phyloP scores from a whole-genome alignment of 2,113 vertebrate genomes.

The Engraulis encrasicolus region DNA sequence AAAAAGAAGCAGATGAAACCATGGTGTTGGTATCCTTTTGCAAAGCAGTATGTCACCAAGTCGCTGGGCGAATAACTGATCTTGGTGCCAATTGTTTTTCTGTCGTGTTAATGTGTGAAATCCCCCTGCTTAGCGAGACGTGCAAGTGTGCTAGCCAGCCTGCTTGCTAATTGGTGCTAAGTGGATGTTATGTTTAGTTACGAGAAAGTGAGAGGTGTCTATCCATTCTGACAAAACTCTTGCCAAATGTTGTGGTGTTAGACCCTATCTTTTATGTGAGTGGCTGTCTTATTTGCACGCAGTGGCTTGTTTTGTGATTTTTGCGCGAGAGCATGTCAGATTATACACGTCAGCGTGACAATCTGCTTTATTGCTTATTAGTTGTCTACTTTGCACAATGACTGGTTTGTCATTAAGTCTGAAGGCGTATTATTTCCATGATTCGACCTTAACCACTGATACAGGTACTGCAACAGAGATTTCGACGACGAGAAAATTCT shows the following conservation, averaged over 20 bases:
- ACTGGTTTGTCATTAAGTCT: neutral
- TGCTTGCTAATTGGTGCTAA: neutral
- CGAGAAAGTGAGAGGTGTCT: neutral
- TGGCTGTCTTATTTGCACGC: neutral
- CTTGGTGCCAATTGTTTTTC: neutral
- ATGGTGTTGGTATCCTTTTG: constrained; percentile 98
- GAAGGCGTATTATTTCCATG: neutral
- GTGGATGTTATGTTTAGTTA: neutral
- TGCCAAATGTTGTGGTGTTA: neutral
- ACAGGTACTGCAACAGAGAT: constrained; percentile 95
- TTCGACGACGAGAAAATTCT: constrained; percentile 99
- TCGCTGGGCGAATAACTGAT: neutral
- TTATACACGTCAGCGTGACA: neutral
- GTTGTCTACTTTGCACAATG: too few species aligned
- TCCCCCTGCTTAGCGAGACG: neutral
- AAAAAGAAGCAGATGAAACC: constrained; percentile 99
- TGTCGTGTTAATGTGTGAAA: neutral
- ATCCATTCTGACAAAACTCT: neutral
- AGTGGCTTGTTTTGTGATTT: neutral
- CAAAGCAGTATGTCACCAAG: neutral
- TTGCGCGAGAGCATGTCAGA: neutral
- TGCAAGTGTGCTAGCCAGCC: neutral
- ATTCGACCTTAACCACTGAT: neutral
- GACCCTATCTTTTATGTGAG: neutral
- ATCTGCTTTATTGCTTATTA: too few species aligned